Percentiles rank a stretch among this genome's conserved stretches.
phyloP scores from a whole-genome alignment of 2,113 vertebrate genomes.

The Gnathonemus echidnorhynchus region DNA sequence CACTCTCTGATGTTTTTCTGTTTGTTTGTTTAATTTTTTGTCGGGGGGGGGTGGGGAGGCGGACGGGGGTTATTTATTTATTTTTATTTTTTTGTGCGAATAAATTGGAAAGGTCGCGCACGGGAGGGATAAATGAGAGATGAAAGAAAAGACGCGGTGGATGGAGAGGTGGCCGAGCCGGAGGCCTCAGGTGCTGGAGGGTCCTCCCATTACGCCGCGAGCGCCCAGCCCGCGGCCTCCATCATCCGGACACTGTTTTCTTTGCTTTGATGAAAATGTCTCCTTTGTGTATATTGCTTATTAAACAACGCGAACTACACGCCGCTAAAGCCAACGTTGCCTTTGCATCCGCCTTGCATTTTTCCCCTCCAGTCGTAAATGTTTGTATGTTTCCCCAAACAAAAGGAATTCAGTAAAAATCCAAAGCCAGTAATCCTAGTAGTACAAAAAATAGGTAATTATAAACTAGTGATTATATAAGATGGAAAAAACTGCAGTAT shows the following conservation, averaged over 20 bases:
- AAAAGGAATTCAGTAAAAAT: background rate
- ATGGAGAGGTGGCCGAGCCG: slow-evolving; percentile 41
- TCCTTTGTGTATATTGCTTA: slow-evolving; percentile 25
- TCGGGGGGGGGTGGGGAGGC: background rate
- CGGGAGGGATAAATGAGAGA: slow-evolving; percentile 54
- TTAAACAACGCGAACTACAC: slow-evolving; percentile 8
- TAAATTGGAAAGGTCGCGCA: slow-evolving; percentile 28
- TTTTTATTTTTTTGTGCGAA: slow-evolving; percentile 13
- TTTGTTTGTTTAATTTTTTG: slow-evolving; percentile 39
- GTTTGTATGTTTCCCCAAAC: background rate
- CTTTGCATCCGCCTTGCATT: background rate
- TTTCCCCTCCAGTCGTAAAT: background rate
- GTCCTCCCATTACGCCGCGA: slow-evolving; percentile 61
- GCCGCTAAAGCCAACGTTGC: background rate
- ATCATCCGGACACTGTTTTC: slow-evolving; percentile 49
- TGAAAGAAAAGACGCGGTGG: slow-evolving; percentile 54
- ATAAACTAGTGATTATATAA: background rate
- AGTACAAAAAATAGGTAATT: background rate
- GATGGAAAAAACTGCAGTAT: background rate
- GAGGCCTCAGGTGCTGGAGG: slow-evolving; percentile 81
- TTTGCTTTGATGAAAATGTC: slow-evolving; percentile 42
- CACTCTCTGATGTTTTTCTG: slow-evolving; percentile 33
- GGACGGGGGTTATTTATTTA: background rate
- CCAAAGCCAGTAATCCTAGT: background rate
- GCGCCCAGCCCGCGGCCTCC: slow-evolving; percentile 61